phyloP scores from a whole-genome alignment of 1,140 invertebrate species.

The Drosophila pachea region DNA sequence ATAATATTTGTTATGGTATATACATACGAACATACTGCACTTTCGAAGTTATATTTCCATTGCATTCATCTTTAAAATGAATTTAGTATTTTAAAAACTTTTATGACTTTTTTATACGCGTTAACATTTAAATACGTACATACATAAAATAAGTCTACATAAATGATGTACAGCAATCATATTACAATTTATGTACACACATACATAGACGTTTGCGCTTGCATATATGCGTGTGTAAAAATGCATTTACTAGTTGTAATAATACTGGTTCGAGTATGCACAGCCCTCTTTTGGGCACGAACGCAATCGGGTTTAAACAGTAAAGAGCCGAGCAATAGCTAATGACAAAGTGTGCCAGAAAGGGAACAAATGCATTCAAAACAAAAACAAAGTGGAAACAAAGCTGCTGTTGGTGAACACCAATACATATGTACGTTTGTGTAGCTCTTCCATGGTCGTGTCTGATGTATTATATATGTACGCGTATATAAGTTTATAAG shows the following conservation, averaged over 20 bases:
- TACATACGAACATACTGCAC: not conserved
- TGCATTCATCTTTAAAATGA: not conserved
- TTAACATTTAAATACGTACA: constrained; percentile 7
- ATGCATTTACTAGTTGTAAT: constrained; percentile 21
- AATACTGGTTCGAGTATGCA: constrained; percentile 36
- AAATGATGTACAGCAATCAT: constrained; percentile 33
- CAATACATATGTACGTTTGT: constrained; percentile 22
- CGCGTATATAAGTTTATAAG: constrained; percentile 20
- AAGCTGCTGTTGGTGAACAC: constrained; percentile 41
- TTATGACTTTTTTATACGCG: not conserved
- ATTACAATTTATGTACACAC: constrained; percentile 29
- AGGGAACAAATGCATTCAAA: constrained; percentile 43
- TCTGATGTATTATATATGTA: constrained; percentile 33
- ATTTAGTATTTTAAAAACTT: not conserved
- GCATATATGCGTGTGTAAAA: constrained; percentile 4
- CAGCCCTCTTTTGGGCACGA: constrained; percentile 15
- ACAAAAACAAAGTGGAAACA: constrained; percentile 49
- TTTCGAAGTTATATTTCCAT: not conserved
- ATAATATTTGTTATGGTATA: not conserved
- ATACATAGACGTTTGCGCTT: not conserved
- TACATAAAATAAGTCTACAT: constrained; percentile 18
- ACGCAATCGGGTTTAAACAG: constrained; percentile 22
- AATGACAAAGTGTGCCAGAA: constrained; percentile 33
- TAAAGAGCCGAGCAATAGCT: constrained; percentile 16
- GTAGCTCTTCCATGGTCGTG: constrained; percentile 34